Percentiles rank a stretch among this genome's conserved stretches.
These are phyloP conservation scores for Cebus imitator DNA, from an alignment of 2,113 vertebrate species.

Conservation along the genomic window DNA sequence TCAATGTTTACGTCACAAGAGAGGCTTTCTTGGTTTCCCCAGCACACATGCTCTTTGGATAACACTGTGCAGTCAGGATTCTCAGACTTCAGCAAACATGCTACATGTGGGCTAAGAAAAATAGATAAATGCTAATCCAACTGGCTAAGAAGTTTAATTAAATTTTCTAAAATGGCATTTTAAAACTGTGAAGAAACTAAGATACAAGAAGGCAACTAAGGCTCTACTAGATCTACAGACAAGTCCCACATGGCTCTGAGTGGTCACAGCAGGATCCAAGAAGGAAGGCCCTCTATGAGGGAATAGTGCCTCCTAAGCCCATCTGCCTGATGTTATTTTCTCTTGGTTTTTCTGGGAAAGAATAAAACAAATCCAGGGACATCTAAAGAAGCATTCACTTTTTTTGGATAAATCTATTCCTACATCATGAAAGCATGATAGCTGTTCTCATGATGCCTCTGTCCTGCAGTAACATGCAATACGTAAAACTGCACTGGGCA, in stretches of 20 bases:
- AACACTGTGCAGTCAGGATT: not conserved
- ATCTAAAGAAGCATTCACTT: not conserved
- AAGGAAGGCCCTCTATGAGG: not conserved
- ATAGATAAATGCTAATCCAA: not conserved
- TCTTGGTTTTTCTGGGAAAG: not conserved
- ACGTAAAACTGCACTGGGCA: too few relatives aligned
- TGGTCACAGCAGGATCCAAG: not conserved
- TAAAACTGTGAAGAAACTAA: not conserved
- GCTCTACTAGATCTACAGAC: too few relatives aligned
- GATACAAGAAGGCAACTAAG: not conserved
- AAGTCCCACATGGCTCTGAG: fast-evolving
- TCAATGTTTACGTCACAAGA: not conserved
- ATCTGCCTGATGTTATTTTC: not conserved
- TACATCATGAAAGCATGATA: not conserved
- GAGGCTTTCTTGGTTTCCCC: not conserved
- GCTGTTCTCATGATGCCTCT: too few relatives aligned
- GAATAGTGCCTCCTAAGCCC: not conserved
- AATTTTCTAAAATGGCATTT: not conserved
- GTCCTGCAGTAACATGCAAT: too few relatives aligned
- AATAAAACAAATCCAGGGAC: not conserved
- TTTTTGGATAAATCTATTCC: not conserved
- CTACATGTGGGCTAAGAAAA: not conserved
- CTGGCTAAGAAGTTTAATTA: not conserved
- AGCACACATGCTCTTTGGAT: not conserved
- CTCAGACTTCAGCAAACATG: not conserved